Evolutionary conservation across 2,888 invertebrate genomes (phyloP), one percentile per base, ranked within the genome.

Genomic region (Zonitis immaculata): DNA sequence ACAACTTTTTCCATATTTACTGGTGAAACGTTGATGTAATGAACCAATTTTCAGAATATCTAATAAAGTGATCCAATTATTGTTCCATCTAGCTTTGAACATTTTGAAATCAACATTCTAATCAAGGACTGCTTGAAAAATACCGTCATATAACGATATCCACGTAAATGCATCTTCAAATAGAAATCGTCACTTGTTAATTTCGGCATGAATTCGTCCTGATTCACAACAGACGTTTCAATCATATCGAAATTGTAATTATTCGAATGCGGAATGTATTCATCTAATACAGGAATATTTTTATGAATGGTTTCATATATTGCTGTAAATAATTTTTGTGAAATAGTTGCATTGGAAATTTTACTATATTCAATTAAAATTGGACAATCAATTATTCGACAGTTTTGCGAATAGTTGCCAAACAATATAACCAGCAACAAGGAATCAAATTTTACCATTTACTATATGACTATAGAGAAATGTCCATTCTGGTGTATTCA

Each of bases 1-100:
- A 73, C 67, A 8, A 81, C 57, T 47, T 73, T 75, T 52, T 77
- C 75, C 25, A 82, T 76, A 16, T 79, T 70, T 1, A 80, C 81
- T 0, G 91, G 91, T 0, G 91, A 80, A 66, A 84, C 80, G 2
- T 71, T 6, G 75, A 71, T 16, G 78, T 74, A 84, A 56, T 27
- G 85, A 75, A 35, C 79, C 75, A 62, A 83, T 77, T 66, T 88
- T 88, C 28, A 88, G 72, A 80, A 88, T 82, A 11, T 88, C 88
- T 71, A 88, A 75, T 68, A 85, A 87, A 0, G 84, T 79, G 3
- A 85, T 80, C 85, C 86, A 88, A 64, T 85, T 84, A 52, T 79
- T 80, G 11, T 72, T 73, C 86, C 87, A 87, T 6, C 61, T 52
- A 8, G 80, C 62, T 16, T 59, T 70, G 5, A 76, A 79, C 5